Evolutionary conservation across 1,140 invertebrate species (phyloP), one percentile per base, ranked within the genome.

Genomic region (Lepidurus couesii): DNA sequence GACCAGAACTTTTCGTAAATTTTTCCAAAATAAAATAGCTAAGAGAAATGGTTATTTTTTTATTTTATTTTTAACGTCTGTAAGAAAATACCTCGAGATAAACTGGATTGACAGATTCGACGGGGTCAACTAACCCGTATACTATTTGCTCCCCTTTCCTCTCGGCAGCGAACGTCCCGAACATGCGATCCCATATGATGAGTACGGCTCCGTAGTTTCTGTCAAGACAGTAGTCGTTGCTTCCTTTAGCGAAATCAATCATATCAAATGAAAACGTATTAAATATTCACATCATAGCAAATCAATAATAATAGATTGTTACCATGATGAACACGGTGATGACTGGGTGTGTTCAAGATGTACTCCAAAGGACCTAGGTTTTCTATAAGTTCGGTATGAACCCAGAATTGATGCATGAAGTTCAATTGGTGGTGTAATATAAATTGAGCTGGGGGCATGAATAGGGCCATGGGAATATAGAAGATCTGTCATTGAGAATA

Each of bases 201-300:
- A 95, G 86, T 7, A 93, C 89, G 0, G 93, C 93, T 5, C 91
- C 94, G 81, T 95, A 95, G 84, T 96, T 95, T 83, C 93, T 95
- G 82, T 96, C 93, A 81, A 96, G 86, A 81, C 92, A 95, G 82
- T 93, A 94, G 77, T 92, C 88, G 84, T 94, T 95, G 82, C 92
- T 91, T 21, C 91, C 91, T 92, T 42, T 10, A 7, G n/a, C 13
- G 26, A 42, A 26, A 80, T 47, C 34, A 34, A 4, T 34, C 34
- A 34, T 34, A 34, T 1, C 26, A 26, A 26, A 26, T 26, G 26
- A n/a, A 21, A 42, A 42, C 24, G 24, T 6, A 11, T 6, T 21
- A 11, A 21, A n/a, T 21, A 34, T 3, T 21, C 10, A 42, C 7
- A 13, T 42, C 0, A 21, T 42, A 21, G 16, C 3, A 13, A 75